phyloP scores from a whole-genome alignment of 35 echinoderm and acorn worm species.

The Amphiura filiformis region DNA sequence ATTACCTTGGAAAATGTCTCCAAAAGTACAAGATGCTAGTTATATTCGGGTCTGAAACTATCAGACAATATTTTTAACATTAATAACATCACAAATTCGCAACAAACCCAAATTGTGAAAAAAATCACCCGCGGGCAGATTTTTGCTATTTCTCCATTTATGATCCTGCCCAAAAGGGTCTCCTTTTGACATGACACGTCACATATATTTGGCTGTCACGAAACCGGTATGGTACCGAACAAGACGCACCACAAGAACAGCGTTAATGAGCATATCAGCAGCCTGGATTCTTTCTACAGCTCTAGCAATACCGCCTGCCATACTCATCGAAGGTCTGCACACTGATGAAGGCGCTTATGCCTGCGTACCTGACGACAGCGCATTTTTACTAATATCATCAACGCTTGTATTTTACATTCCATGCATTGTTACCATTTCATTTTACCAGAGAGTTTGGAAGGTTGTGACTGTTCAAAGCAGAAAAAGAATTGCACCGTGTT shows the following conservation, averaged over 20 bases:
- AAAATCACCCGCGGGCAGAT: no score
- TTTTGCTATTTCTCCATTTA: no score
- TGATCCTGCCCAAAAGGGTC: no score
- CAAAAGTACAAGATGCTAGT: no score
- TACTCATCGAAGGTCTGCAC: neutral
- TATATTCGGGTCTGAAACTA: no score
- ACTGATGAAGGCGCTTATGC: neutral
- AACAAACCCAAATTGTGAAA: no score
- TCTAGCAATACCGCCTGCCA: neutral
- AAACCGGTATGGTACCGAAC: constrained; percentile 76
- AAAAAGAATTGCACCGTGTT: neutral
- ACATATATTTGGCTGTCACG: constrained; percentile 74
- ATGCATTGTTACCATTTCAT: neutral
- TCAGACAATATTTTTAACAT: no score
- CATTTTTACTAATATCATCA: neutral
- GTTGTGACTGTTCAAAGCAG: neutral
- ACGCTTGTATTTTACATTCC: neutral
- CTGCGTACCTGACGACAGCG: neutral
- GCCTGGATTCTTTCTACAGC: neutral
- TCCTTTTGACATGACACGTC: no score
- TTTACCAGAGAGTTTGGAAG: neutral
- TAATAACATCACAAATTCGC: no score
- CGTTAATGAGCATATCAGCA: constrained; percentile 37
- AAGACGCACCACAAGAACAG: constrained; percentile 73
- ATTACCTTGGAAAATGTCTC: no score